Evolutionary conservation across 2,797 vertebrate genomes (phyloP).

Genomic region (Emydoidea blandingii): DNA sequence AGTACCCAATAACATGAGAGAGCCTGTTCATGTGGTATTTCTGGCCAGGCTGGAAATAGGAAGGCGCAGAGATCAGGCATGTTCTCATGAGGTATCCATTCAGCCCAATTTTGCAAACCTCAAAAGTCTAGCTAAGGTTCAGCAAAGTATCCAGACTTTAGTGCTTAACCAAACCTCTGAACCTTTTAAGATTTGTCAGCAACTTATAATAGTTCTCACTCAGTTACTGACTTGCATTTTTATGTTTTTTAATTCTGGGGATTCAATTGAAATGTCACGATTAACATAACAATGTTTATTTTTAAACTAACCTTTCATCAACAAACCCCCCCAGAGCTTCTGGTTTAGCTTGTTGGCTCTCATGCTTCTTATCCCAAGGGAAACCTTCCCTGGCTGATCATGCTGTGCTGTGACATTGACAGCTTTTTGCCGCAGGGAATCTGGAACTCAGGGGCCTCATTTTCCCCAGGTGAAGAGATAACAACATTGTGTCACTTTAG

Average conservation of each 20-base stretch:
- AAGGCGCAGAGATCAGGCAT: background rate
- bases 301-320: constrained; percentile 45
- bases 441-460: background rate
- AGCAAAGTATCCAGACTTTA: background rate
- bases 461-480: constrained; percentile 27
- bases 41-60: background rate
- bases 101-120: background rate
- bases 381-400: background rate
- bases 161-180: background rate
- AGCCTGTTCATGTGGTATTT: background rate
- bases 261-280: constrained; percentile 18
- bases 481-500: constrained; percentile 36
- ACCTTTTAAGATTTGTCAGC: constrained; percentile 4
- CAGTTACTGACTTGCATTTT: background rate
- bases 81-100: background rate
- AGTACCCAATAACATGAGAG: background rate
- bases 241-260: background rate
- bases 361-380: constrained; percentile 29
- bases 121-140: background rate
- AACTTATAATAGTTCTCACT: background rate
- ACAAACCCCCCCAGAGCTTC: background rate
- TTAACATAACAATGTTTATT: constrained; percentile 33
- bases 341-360: constrained; percentile 27
- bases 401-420: constrained; percentile 45
- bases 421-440: constrained; percentile 59